Evolutionary conservation across 2,797 vertebrate species (phyloP), one percentile per base, ranked within the genome.

Genomic region (Sus cebifrons): DNA sequence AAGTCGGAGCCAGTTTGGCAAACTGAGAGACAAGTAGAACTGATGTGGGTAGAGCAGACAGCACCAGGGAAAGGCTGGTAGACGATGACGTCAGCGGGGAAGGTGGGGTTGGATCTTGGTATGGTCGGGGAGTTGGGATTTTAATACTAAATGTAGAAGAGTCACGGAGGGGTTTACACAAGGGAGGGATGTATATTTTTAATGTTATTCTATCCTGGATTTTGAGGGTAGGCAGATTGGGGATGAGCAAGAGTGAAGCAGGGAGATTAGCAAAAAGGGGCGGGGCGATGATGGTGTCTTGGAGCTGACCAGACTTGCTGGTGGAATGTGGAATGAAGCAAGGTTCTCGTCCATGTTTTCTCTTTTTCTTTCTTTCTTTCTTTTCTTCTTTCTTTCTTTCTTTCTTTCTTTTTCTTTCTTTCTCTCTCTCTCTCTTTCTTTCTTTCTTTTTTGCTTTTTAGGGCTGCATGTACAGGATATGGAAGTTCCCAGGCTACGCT

Each of bases 141-240:
- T 85, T 54, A n/a, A 27, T 17, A 49, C 14, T 23, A 78, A 93
- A 29, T 6, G 17, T 67, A 27, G 78, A 56, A 29, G 27, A 88
- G 44, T 52, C 92, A 11, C 14, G 18, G 25, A 20, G 25, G 27
- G 3, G 58, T 25, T 89, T 21, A 36, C 40, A 32, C 56, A 40
- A 54, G 65, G 36, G 60, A 86, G 32, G 13, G 7, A 15, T 85
- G 44, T 64, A 0, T 67, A 17, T 81, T 56, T 92, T 62, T 58
- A 40, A 71, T 87, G 25, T 64, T 58, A 2, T 67, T 75, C 62
- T 64, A 0, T 25, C 13, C 90, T 96, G 1, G 20, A 2, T 67
- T 87, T 92, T 78, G 75, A 87, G 75, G 77, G 54, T 75, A 92
- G 23, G 67, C 1, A 23, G 18, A 40, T 86, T 94, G n/a, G 29